Evolutionary conservation across 2,888 invertebrate species (phyloP), one percentile per base, ranked within the genome.

Genomic region (Iphiclides podalirius): DNA sequence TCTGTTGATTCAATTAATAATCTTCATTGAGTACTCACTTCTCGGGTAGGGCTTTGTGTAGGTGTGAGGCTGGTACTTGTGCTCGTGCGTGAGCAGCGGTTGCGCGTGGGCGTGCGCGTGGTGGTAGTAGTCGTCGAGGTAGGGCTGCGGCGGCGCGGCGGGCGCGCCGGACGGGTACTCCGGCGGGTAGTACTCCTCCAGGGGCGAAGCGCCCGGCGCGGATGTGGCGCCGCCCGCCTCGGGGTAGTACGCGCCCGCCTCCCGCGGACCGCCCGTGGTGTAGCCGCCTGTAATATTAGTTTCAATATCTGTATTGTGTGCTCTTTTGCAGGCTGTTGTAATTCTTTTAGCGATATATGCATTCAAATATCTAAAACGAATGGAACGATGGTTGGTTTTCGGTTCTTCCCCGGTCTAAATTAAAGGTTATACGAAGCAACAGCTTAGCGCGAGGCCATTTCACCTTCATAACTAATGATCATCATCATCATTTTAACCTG

Each of bases 71-170:
- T 94, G 93, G 80, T 93, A 94, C 77, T 95, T 94, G 68, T 92
- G 91, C 72, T 93, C 93, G 72, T 91, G 87, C 53, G 79, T 75
- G 59, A 89, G 79, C 53, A 89, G 70, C 26, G 90, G 87, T 64
- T 92, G 91, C 65, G 93, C 89, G 79, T 95, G 95, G 55, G 90
- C 83, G 36, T 50, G 91, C 62, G 93, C 90, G 77, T 95, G 95
- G 80, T 95, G 94, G 79, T 95, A 87, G 70, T 94, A 82, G 85
- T 93, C 77, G 92, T 95, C 78, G 90, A 90, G 82, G 92, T 93
- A 90, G 77, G 93, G 92, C 58, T 90, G 87, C 54, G 91, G 88
- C 54, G 49, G 49, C n/a, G 49, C 43, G 17, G 88, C 75, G 58
- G 84, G 72, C 15, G 87, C 79, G 36, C 81, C 79, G 28, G 90